A percentile compares a stretch with the other conserved stretches of the same genome.
Evolutionary conservation across 2,888 invertebrate genomes (phyloP).

Genomic region (Pristionchus japonicus): DNA sequence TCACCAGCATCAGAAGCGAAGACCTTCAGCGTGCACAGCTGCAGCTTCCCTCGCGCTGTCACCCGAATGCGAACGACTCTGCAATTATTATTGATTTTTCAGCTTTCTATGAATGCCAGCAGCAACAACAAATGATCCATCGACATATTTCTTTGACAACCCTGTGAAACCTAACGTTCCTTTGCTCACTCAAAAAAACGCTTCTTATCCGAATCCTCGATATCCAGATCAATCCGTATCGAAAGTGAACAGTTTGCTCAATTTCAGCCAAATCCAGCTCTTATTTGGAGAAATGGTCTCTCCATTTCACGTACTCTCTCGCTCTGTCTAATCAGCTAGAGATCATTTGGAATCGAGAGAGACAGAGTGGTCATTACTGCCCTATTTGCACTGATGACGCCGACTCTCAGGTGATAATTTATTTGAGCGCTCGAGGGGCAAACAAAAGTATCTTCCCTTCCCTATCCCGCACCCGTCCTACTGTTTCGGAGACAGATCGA

Average conservation of each 20-base stretch:
- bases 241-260: neutral
- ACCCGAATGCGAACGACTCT: conserved; percentile 56
- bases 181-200: neutral
- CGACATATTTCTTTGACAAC: neutral
- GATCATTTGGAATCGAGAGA: neutral
- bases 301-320: neutral
- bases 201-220: neutral
- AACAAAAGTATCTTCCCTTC: neutral
- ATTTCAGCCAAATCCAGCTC: neutral
- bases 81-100: neutral
- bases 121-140: too few species aligned
- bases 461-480: neutral
- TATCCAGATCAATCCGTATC: neutral
- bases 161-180: neutral
- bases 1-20: conserved; percentile 68
- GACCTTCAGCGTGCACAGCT: conserved; percentile 63
- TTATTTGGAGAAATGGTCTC: neutral
- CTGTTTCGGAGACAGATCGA: too few species aligned
- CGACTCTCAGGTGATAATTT: neutral
- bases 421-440: neutral
- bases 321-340: neutral
- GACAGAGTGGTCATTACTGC: neutral
- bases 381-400: conserved; percentile 11
- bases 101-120: too few species aligned
- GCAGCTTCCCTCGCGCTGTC: conserved; percentile 57